Base-by-base conservation (phyloP, 2,113 vertebrate genomes). In the Cephalopterus ornatus region DNA sequence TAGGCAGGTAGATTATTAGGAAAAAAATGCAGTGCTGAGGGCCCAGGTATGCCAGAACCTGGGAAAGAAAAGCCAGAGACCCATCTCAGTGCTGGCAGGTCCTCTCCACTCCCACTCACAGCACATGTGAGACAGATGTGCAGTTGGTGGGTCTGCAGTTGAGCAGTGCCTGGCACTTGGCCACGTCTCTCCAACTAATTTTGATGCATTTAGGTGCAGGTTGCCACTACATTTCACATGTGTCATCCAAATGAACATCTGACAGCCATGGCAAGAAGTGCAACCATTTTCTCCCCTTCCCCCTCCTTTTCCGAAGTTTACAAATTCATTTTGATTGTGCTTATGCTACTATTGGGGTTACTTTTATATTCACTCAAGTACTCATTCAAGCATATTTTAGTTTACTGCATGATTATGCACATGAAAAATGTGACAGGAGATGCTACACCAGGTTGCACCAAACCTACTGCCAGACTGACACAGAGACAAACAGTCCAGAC, bases 161-260 rank as follows among this genome's bases (percentile, higher is more conserved):
- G 5, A 81, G 88, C 37, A n/a, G 74, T 5, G 12, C 2, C 0
- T 24, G 53, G 58, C 66, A 30, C 67, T 28, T 3, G 0, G 74
- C 70, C 88, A 83, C 2, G 9, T 28, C n/a, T 79, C 67, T 33
- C 83, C 55, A 32, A 22, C 50, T 67, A 3, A 17, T 52, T 68
- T 10, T 58, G 52, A 52, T 61, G 53, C 53, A 26, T 49, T 94
- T 16, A 73, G n/a, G 27, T 4, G 3, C 67, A 85, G 87, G 49
- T 58, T 85, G 71, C 63, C 58, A 30, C 70, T 46, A 67, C 53
- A 16, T 35, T 85, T 89, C 87, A 89, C 67, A 62, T 73, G 76
- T 33, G 73, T 73, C 78, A 82, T 37, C 81, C 39, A 85, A 95
- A 89, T 10, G 67, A 95, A 92, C 58, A 83, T 61, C 77, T 93